Evolutionary conservation across 1,140 invertebrate genomes (phyloP), one percentile per base, ranked within the genome.

Genomic region (Pygmarrhopalites habei): DNA sequence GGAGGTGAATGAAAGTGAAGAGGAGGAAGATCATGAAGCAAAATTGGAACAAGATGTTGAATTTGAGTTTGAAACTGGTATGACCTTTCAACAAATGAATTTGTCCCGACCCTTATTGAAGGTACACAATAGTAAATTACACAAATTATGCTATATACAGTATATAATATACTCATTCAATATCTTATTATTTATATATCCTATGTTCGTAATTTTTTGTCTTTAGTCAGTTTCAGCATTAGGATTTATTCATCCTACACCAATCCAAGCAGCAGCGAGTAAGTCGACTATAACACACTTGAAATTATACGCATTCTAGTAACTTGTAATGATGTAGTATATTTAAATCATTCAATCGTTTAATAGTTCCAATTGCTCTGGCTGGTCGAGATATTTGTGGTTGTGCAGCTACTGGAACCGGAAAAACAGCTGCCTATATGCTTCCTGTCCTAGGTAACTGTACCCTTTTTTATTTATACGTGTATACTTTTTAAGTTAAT

Each of bases 341-440:
- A n/a, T n/a, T n/a, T n/a, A n/a, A n/a, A n/a, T n/a, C n/a, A n/a
- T n/a, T n/a, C n/a, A n/a, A n/a, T n/a, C n/a, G n/a, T n/a, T n/a
- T n/a, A n/a, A n/a, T n/a, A n/a, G n/a, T 99, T 71, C 96, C 96
- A 0, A 81, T 96, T 12, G 95, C 92, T 25, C 78, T 99, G 32
- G 77, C 90, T 70, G 90, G 90, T 10, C 82, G 87, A 72, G 94
- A 98, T 78, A 86, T 98, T 71, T 92, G 92, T 81, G 94, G 91
- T 14, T 96, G 93, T 81, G 93, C 94, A 59, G 92, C 95, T 2
- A 99, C 96, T 0, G 96, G 95, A 41, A 98, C 95, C 5, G 95
- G 95, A 30, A 99, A 99, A 82, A 99, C 96, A 2, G 92, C 92
- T 0, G 95, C 95, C 0, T 99, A 98, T 74, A 97, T 99, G 91